These are phyloP conservation scores for Columba janthina DNA, from an alignment of 2,113 vertebrate genomes.

Conservation along the genomic window DNA sequence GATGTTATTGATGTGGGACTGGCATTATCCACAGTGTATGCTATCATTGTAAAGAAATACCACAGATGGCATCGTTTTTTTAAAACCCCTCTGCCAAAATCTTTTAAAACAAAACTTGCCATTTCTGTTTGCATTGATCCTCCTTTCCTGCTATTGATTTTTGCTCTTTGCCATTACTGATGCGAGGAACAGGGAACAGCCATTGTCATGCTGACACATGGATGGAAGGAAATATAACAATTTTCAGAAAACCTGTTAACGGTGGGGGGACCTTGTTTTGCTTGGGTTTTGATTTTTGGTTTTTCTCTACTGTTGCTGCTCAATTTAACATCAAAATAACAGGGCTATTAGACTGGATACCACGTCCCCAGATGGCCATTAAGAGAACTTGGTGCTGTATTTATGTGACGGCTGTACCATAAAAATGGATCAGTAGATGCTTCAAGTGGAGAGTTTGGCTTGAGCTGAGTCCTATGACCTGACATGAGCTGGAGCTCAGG, in stretches of 20 bases:
- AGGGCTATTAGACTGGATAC: slow-evolving; percentile 47
- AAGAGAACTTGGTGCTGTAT: slow-evolving; percentile 45
- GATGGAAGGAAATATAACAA: neutral
- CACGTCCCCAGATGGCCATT: slow-evolving; percentile 30
- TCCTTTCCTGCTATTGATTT: neutral
- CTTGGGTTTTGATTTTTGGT: neutral
- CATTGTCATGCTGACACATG: rapidly evolving
- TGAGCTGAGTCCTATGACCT: neutral
- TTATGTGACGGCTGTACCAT: slow-evolving; percentile 36
- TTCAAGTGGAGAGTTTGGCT: neutral
- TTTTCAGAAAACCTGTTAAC: neutral
- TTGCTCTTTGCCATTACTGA: neutral
- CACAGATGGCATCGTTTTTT: slow-evolving; percentile 24
- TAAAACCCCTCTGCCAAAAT: neutral
- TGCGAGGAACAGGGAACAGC: rapidly evolving
- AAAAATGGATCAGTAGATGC: slow-evolving; percentile 42
- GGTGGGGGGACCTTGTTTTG: neutral
- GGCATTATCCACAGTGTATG: neutral
- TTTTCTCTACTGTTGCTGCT: slow-evolving; percentile 23
- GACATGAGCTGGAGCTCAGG: neutral
- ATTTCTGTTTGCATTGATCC: slow-evolving; percentile 15
- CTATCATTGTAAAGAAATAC: neutral
- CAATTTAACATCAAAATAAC: slow-evolving; percentile 52
- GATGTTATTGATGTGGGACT: slow-evolving; percentile 53
- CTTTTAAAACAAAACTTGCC: slow-evolving; percentile 35